Conservation (phyloP, 2,888 invertebrate genomes). For the Pyrocoelia pectoralis region DNA sequence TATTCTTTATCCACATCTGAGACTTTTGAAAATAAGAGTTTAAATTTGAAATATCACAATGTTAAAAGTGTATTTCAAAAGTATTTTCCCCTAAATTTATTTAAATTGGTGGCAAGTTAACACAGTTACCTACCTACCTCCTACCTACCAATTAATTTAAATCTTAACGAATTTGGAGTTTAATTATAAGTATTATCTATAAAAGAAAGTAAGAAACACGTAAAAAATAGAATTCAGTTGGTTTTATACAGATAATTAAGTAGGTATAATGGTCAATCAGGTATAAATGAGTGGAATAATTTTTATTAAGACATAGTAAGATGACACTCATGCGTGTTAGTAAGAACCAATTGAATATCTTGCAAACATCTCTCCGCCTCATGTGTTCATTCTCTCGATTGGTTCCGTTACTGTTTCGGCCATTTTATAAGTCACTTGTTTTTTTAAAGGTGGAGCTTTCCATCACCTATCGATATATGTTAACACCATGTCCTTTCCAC, state of each 20-base stretch:
- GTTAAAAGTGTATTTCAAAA: too few species aligned
- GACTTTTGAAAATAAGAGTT: too few species aligned
- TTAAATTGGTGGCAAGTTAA: too few species aligned
- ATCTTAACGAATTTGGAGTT: too few species aligned
- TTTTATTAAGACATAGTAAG: conserved; percentile 30
- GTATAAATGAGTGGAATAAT: conserved; percentile 34
- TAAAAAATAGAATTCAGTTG: conserved; percentile 19
- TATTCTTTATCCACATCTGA: too few species aligned
- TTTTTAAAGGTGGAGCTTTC: conserved; percentile 28
- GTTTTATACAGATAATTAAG: not conserved
- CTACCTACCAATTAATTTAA: too few species aligned
- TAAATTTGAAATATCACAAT: too few species aligned
- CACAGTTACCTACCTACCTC: too few species aligned
- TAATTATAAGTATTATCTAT: too few species aligned
- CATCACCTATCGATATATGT: conserved; percentile 40
- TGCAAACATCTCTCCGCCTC: conserved; percentile 28
- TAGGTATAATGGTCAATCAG: conserved; percentile 28
- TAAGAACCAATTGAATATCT: conserved; percentile 23
- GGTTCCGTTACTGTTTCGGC: conserved; percentile 35
- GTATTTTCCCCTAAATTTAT: too few species aligned
- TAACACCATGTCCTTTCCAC: conserved; percentile 51
- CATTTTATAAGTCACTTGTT: conserved; percentile 41
- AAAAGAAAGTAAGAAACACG: not conserved
- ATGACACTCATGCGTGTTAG: conserved; percentile 27
- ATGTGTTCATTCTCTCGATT: conserved; percentile 21